phyloP scores from a whole-genome alignment of 1,140 invertebrate species.

The Conus ventricosus region DNA sequence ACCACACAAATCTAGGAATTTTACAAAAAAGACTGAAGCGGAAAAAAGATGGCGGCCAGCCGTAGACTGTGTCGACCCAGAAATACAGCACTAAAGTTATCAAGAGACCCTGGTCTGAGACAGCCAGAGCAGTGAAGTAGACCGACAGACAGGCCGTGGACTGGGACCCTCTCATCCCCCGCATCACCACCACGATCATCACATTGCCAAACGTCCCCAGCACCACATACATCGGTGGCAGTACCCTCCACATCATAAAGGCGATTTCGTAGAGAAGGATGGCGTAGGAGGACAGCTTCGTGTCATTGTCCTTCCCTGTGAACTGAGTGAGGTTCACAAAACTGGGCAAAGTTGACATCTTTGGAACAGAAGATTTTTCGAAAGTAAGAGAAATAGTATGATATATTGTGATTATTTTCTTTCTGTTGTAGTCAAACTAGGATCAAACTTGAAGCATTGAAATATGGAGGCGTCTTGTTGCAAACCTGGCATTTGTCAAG shows the following conservation, averaged over 20 bases:
- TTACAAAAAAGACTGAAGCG: background rate
- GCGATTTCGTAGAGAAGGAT: background rate
- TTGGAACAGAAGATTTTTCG: too few species aligned
- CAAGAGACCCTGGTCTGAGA: background rate
- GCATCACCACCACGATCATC: conserved; percentile 2
- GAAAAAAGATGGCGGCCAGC: too few species aligned
- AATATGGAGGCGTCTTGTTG: too few species aligned
- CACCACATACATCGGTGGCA: background rate
- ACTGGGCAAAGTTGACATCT: too few species aligned
- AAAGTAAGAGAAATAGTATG: too few species aligned
- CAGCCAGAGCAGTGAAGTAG: conserved; percentile 13
- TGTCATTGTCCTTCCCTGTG: too few species aligned
- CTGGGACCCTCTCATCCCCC: background rate
- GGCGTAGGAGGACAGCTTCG: too few species aligned
- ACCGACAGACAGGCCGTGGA: background rate
- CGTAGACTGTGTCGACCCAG: background rate
- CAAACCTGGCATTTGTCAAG: too few species aligned
- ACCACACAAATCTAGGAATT: background rate
- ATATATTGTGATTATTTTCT: too few species aligned
- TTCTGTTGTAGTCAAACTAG: too few species aligned
- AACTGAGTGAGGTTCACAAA: too few species aligned
- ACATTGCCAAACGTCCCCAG: conserved; percentile 14
- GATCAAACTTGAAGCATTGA: too few species aligned
- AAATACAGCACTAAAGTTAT: background rate
- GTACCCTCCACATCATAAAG: background rate